Evolutionary conservation across 2,888 invertebrate species (phyloP).

Genomic region (Entomobrya multifasciata): DNA sequence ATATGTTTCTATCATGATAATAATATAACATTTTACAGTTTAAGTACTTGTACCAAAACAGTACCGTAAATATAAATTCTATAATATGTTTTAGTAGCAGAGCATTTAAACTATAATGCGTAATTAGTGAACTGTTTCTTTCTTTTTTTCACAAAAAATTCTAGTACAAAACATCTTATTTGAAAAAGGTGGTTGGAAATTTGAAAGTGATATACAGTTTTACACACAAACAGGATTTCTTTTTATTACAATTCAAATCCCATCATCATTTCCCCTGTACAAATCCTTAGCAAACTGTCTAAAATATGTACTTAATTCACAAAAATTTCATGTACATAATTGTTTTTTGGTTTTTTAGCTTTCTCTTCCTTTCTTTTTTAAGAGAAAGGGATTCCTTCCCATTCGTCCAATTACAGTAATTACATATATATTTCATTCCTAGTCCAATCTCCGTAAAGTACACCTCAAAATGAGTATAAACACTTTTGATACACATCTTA

Average conservation of each 20-base stretch:
- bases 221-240: neutral
- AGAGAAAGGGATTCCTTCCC: conserved; percentile 26
- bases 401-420: neutral
- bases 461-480: neutral
- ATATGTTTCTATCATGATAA: neutral
- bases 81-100: neutral
- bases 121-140: neutral
- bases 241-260: neutral
- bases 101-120: neutral
- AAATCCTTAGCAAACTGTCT: too few relatives aligned
- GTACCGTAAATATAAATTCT: neutral
- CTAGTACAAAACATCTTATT: neutral
- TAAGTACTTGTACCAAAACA: conserved; percentile 22
- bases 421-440: neutral
- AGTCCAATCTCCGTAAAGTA: too few relatives aligned
- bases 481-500: neutral
- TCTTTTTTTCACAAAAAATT: neutral
- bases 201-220: conserved; percentile 22
- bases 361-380: conserved; percentile 2
- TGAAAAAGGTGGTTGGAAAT: neutral
- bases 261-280: neutral
- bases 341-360: conserved; percentile 62
- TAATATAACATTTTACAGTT: conserved; percentile 30
- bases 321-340: conserved; percentile 48
- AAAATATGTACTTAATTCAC: neutral